Conservation (phyloP, 2,797 vertebrate genomes). For the Girardinus metallicus region DNA sequence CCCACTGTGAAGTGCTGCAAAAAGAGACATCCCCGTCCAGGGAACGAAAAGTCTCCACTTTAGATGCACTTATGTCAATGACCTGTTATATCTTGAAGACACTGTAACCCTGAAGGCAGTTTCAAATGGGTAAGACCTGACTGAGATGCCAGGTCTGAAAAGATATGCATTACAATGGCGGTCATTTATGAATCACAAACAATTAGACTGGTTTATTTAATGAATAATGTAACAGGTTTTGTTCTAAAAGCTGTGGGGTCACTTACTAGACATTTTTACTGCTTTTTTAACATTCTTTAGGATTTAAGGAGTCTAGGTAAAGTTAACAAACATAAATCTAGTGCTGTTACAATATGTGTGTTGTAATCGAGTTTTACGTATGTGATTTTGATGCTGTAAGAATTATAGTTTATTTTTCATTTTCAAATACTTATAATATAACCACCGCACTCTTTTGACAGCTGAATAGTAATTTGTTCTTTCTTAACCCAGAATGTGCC, state of each 20-base stretch:
- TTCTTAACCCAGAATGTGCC: not conserved
- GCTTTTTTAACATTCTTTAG: not conserved
- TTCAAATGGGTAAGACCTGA: slow-evolving; percentile 4
- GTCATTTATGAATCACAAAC: not conserved
- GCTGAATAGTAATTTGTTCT: not conserved
- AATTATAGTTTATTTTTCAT: not conserved
- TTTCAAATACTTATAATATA: not conserved
- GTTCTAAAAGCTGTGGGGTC: not conserved
- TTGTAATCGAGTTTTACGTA: not conserved
- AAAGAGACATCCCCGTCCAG: slow-evolving; percentile 37
- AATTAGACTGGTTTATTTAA: not conserved
- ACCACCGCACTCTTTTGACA: not conserved
- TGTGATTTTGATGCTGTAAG: not conserved
- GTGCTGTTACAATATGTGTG: not conserved
- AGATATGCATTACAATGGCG: not conserved
- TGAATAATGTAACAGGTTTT: not conserved
- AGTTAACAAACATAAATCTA: not conserved
- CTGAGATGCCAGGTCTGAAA: not conserved
- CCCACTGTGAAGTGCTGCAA: slow-evolving; percentile 37
- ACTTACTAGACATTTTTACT: not conserved
- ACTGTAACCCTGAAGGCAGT: slow-evolving; percentile 26
- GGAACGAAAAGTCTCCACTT: slow-evolving; percentile 42
- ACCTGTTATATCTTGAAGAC: slow-evolving; percentile 51
- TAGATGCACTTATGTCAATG: slow-evolving; percentile 52
- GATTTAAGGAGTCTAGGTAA: not conserved